Conservation (phyloP, 1,140 invertebrate species). For the Rhynchophorus ferrugineus region DNA sequence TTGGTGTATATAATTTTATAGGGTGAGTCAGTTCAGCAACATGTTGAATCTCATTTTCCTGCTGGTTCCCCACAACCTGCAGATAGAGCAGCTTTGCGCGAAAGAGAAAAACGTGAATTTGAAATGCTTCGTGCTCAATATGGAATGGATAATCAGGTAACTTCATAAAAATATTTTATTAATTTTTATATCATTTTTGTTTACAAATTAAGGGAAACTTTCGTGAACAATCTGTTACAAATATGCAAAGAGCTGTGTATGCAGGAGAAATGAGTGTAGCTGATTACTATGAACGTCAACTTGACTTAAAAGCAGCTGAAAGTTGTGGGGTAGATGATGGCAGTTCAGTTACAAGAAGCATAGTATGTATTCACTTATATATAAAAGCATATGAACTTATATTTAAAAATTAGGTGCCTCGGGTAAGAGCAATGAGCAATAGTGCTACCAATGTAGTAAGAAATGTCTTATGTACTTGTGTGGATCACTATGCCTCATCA, state of each 20-base stretch:
- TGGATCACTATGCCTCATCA: constrained; percentile 79
- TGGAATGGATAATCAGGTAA: constrained; percentile 74
- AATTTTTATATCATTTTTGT: neutral
- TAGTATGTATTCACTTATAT: constrained; percentile 25
- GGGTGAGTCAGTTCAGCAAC: constrained; percentile 44
- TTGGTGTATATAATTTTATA: constrained; percentile 12
- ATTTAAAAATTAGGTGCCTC: constrained; percentile 52
- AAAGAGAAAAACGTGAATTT: constrained; percentile 72
- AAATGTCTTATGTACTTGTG: constrained; percentile 66
- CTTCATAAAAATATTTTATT: neutral
- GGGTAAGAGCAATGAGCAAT: constrained; percentile 60
- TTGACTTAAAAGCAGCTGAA: constrained; percentile 65
- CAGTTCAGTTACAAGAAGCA: constrained; percentile 59
- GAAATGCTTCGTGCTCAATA: constrained; percentile 74
- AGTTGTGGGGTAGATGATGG: constrained; percentile 75
- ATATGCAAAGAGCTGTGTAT: constrained; percentile 76
- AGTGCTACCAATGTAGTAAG: constrained; percentile 59
- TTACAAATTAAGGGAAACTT: constrained; percentile 32
- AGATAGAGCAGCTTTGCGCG: constrained; percentile 62
- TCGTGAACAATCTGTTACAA: constrained; percentile 70
- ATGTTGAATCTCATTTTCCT: constrained; percentile 41
- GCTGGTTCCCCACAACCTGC: constrained; percentile 32
- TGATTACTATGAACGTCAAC: constrained; percentile 77
- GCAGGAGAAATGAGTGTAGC: constrained; percentile 75
- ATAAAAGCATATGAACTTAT: neutral